Evolutionary conservation across 1,140 invertebrate genomes (phyloP).

Genomic region (Diorhabda carinulata): DNA sequence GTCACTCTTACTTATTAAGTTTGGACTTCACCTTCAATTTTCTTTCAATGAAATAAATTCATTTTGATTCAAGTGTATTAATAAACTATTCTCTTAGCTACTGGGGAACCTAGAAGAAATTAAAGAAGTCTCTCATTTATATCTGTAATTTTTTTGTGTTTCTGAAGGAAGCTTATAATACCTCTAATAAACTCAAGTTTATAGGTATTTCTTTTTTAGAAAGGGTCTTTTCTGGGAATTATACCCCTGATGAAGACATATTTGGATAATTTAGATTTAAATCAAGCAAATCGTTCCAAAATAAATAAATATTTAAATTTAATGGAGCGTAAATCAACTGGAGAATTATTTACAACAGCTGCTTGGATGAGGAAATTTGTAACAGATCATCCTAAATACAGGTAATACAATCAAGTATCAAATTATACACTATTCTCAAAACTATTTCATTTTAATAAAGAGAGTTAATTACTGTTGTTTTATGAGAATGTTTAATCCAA

Average conservation of each 20-base stretch:
- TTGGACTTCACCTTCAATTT: no score
- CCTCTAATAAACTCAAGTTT: no score
- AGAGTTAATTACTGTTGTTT: not conserved
- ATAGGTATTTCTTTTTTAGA: slow-evolving; percentile 48
- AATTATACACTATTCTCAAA: no score
- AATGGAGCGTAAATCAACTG: slow-evolving; percentile 84
- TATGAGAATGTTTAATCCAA: not conserved
- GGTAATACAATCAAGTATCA: slow-evolving; percentile 51
- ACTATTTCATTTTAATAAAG: not conserved
- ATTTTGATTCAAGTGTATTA: no score
- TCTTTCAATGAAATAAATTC: no score
- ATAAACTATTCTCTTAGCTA: no score
- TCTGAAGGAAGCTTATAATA: no score
- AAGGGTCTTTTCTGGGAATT: slow-evolving; percentile 87
- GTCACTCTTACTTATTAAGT: no score
- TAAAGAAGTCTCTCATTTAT: no score
- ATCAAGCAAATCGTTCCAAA: slow-evolving; percentile 94
- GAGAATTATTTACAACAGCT: slow-evolving; percentile 81
- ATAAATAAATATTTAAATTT: slow-evolving; percentile 95
- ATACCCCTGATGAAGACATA: slow-evolving; percentile 92
- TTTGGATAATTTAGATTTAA: slow-evolving; percentile 87
- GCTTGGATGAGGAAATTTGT: slow-evolving; percentile 92
- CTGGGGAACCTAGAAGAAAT: no score
- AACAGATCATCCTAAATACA: slow-evolving; percentile 82
- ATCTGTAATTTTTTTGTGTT: no score